Conservation (phyloP, 2,888 invertebrate species). For the Byasa hedistus region DNA sequence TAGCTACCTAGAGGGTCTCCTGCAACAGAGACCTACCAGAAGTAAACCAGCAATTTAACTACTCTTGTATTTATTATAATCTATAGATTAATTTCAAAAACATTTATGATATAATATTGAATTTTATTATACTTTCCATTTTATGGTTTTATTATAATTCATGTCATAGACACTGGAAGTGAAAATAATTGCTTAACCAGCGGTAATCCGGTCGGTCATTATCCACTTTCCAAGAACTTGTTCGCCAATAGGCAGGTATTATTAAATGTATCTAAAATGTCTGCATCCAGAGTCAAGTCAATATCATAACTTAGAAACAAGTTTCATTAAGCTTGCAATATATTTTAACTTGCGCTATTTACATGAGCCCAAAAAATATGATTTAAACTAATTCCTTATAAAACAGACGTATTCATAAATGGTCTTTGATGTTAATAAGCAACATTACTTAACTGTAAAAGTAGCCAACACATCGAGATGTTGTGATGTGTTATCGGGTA, state of each 20-base stretch:
- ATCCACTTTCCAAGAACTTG: conserved; percentile 21
- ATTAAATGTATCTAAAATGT: conserved; percentile 7
- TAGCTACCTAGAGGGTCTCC: too few relatives aligned
- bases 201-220: conserved; percentile 3
- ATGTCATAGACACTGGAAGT: neutral
- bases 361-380: neutral
- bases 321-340: neutral
- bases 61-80: too few relatives aligned
- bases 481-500: neutral
- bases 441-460: conserved; percentile 1
- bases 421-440: neutral
- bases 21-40: too few relatives aligned
- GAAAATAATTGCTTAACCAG: neutral
- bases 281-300: conserved; percentile 11
- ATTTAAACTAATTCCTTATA: neutral
- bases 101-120: neutral
- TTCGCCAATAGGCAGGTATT: conserved; percentile 9
- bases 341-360: too few relatives aligned
- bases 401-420: neutral
- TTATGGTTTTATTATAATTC: neutral
- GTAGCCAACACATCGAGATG: neutral
- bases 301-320: neutral
- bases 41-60: too few relatives aligned
- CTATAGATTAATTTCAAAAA: neutral
- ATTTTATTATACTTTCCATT: neutral